A percentile compares a stretch with the other conserved stretches of the same genome.
Conservation (phyloP, 2,113 vertebrate genomes). For the Ceyx melanurus region DNA sequence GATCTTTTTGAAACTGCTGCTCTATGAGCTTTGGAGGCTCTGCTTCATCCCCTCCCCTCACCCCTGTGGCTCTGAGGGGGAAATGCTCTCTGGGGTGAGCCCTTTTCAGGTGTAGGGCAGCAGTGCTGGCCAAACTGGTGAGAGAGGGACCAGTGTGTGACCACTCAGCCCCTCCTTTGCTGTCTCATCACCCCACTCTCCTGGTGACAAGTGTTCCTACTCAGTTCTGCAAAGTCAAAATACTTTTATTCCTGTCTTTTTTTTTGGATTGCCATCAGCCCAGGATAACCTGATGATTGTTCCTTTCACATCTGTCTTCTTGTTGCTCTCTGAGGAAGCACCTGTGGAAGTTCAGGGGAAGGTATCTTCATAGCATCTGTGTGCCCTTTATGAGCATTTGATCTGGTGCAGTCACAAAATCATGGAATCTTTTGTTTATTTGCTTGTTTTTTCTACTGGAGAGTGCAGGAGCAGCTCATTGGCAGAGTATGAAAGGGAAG, state of each 20-base stretch:
- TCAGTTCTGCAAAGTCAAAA: background rate
- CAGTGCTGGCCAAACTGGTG: background rate
- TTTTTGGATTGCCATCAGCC: background rate
- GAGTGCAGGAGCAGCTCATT: background rate
- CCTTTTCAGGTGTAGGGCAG: background rate
- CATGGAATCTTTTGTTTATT: background rate
- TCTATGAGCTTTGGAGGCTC: background rate
- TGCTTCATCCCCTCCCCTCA: background rate
- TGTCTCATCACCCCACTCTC: background rate
- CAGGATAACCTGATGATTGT: background rate
- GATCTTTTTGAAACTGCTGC: background rate
- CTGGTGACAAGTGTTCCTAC: background rate
- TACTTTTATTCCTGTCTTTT: background rate
- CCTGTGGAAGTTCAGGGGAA: background rate
- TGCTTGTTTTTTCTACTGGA: background rate
- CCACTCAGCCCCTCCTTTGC: background rate
- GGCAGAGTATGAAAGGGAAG: background rate
- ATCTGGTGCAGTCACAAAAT: background rate
- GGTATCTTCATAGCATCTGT: background rate
- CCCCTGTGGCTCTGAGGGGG: background rate
- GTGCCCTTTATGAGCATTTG: background rate
- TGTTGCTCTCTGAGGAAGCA: background rate
- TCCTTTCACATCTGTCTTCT: background rate
- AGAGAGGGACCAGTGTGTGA: fast-evolving
- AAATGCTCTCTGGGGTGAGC: background rate